Conservation (phyloP, 1,140 invertebrate genomes). For the Solenopsis invicta region DNA sequence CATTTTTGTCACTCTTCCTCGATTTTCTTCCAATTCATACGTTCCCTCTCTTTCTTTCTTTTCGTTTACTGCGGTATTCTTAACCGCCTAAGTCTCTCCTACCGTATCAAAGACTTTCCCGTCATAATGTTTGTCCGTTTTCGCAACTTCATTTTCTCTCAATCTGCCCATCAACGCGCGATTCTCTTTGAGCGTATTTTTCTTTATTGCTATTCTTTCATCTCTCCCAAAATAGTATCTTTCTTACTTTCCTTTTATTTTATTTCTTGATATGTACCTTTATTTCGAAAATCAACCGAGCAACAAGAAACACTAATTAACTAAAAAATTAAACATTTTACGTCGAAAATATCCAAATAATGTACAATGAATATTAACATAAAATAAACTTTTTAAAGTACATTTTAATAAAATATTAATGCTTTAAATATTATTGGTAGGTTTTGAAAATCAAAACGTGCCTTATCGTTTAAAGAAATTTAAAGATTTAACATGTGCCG, state of each 20-base stretch:
- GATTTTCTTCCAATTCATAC: slow-evolving; percentile 2
- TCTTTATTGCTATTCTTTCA: slow-evolving; percentile 20
- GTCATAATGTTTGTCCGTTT: slow-evolving; percentile 25
- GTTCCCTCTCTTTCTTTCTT: slow-evolving; percentile 34
- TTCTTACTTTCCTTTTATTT: neutral
- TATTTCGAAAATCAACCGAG: slow-evolving; percentile 3
- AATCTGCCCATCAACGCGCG: neutral
- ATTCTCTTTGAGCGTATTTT: slow-evolving; percentile 44
- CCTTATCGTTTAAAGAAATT: neutral
- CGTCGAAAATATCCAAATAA: slow-evolving; percentile 32
- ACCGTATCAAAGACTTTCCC: slow-evolving; percentile 14
- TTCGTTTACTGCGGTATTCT: slow-evolving; percentile 24
- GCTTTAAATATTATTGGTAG: neutral
- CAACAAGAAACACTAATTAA: slow-evolving; percentile 13
- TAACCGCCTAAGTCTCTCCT: slow-evolving; percentile 18
- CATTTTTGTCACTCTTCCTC: slow-evolving; percentile 44
- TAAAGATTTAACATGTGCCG: neutral
- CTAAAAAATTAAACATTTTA: neutral
- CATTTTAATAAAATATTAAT: neutral
- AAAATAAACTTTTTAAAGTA: neutral
- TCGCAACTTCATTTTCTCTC: neutral
- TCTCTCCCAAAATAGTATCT: neutral
- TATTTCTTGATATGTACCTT: neutral
- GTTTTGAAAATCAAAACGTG: neutral
- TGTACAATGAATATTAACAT: neutral